phyloP scores from a whole-genome alignment of 2,797 vertebrate species.

The Manis pentadactyla region DNA sequence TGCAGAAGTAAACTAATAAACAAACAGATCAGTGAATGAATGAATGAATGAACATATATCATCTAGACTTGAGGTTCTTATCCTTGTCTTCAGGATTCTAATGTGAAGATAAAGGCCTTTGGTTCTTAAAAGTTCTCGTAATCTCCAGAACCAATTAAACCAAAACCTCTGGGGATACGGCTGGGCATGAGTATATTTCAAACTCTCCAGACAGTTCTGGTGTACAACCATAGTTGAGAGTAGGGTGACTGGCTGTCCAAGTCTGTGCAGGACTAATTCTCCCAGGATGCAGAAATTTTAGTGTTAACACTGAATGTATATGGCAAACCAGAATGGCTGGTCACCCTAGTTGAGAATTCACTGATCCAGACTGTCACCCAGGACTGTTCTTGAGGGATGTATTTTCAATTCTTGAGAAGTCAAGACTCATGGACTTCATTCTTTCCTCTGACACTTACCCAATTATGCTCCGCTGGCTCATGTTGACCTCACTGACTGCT shows the following conservation, averaged over 20 bases:
- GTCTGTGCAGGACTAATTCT: not conserved
- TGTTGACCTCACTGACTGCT: not conserved
- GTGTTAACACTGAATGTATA: not conserved
- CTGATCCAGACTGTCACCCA: not conserved
- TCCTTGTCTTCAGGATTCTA: not conserved
- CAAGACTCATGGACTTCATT: not conserved
- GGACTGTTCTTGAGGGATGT: not conserved
- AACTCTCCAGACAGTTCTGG: not conserved
- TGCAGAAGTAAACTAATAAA: not conserved
- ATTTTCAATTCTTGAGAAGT: constrained; percentile 59
- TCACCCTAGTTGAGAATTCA: not conserved
- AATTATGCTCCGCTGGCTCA: not conserved
- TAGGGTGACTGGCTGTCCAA: not conserved
- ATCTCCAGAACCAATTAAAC: not conserved
- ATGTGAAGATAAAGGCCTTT: not conserved
- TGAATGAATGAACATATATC: not conserved
- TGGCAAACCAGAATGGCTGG: not conserved
- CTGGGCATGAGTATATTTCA: not conserved
- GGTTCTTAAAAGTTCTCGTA: not conserved
- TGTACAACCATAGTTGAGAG: not conserved
- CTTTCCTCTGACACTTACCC: constrained; percentile 21
- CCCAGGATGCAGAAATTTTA: not conserved
- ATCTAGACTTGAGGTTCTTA: not conserved
- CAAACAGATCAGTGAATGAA: not conserved
- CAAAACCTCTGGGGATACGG: not conserved